These are phyloP conservation scores for Eubucco bourcierii DNA, from an alignment of 2,113 vertebrate species.

Conservation along the genomic window DNA sequence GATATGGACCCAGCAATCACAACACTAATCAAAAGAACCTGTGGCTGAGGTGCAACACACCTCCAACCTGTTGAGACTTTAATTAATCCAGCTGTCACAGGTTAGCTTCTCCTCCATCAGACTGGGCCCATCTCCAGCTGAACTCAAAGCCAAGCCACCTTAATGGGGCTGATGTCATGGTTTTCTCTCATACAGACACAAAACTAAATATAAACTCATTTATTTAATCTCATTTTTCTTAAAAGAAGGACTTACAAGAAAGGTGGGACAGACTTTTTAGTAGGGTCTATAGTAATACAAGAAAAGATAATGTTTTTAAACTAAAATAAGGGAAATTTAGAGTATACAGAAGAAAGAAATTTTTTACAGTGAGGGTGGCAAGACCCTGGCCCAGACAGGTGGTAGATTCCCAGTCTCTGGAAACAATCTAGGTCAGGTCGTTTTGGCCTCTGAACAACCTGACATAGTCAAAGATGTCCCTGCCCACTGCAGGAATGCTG, in stretches of 20 bases:
- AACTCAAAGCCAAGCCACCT: neutral
- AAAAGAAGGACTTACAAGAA: neutral
- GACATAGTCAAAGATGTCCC: accelerated
- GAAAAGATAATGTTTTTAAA: neutral
- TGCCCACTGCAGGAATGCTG: accelerated
- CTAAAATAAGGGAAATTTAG: neutral
- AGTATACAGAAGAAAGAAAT: neutral
- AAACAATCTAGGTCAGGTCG: accelerated
- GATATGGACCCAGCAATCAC: neutral
- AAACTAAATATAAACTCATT: neutral
- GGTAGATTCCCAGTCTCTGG: neutral
- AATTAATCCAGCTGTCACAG: neutral
- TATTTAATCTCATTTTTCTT: neutral
- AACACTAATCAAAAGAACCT: neutral
- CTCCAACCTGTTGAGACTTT: neutral
- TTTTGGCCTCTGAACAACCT: accelerated
- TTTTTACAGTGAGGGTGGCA: accelerated
- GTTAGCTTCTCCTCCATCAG: neutral
- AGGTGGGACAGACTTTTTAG: neutral
- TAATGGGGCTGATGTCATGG: neutral
- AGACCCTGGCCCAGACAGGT: accelerated
- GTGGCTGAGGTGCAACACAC: neutral
- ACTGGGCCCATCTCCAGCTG: neutral
- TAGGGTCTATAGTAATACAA: neutral
- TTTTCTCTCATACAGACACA: neutral